phyloP scores from a whole-genome alignment of 2,113 vertebrate genomes.

The Numida meleagris region DNA sequence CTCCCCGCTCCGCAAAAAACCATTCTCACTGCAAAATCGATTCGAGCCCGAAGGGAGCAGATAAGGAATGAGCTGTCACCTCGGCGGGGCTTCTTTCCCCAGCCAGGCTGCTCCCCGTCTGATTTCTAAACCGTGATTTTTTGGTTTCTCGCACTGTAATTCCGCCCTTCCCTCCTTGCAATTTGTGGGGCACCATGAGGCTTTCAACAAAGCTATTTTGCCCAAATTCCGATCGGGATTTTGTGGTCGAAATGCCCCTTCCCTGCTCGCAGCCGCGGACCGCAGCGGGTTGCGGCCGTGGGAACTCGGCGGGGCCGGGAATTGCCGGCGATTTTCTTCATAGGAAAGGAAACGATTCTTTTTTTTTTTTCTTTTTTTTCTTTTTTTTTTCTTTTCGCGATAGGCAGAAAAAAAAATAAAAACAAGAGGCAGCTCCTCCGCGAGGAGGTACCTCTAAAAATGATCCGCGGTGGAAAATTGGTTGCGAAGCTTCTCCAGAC shows the following conservation, averaged over 20 bases:
- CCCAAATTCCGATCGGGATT: background rate
- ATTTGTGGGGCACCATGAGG: slow-evolving; percentile 49
- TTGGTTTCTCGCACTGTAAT: slow-evolving; percentile 61
- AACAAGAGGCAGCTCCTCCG: background rate
- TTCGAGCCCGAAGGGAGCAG: background rate
- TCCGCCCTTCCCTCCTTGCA: slow-evolving; percentile 50
- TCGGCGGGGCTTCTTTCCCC: background rate
- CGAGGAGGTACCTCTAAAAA: background rate
- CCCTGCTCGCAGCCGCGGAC: background rate
- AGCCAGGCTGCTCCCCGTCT: background rate
- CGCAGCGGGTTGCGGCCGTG: slow-evolving; percentile 14
- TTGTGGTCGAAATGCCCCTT: background rate
- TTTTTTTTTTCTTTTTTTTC: no score
- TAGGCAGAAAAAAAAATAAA: background rate
- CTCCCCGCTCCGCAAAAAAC: background rate
- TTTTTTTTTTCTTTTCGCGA: background rate
- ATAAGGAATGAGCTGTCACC: slow-evolving; percentile 20
- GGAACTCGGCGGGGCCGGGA: background rate
- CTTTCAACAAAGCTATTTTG: slow-evolving; percentile 22
- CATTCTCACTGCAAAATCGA: background rate
- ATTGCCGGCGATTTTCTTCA: slow-evolving; percentile 40
- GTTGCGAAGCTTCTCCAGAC: background rate
- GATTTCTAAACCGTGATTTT: slow-evolving; percentile 6
- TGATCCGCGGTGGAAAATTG: background rate
- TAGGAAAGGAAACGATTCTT: slow-evolving; percentile 36